Conservation (phyloP, 2,113 vertebrate genomes). For the Coregonus clupeaformis region DNA sequence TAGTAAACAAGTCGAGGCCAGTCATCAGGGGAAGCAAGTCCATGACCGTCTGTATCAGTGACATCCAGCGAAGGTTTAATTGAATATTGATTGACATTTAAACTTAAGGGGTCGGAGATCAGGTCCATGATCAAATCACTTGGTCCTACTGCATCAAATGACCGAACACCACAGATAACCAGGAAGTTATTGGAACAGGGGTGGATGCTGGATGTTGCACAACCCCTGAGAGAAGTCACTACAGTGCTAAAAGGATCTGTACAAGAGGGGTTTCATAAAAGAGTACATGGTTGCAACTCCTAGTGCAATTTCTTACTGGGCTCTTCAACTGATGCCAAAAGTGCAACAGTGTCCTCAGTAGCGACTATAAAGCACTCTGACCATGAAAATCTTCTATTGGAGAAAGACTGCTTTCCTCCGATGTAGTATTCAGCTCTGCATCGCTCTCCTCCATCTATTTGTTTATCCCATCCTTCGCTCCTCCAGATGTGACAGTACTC, state of each 20-base stretch:
- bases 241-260: no score
- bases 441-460: constrained; percentile 23
- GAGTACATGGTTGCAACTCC: not conserved
- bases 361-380: not conserved
- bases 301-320: not conserved
- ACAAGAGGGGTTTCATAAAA: not conserved
- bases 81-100: no score
- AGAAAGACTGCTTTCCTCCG: constrained; percentile 15
- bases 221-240: not conserved
- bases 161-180: not conserved
- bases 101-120: not conserved
- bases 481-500: constrained; percentile 10
- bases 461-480: constrained; percentile 30
- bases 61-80: not conserved
- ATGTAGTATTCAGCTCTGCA: not conserved
- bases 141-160: not conserved
- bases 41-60: not conserved
- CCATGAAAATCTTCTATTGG: constrained; percentile 34
- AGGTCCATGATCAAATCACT: not conserved
- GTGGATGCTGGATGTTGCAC: not conserved
- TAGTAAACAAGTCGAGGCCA: not conserved
- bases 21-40: not conserved
- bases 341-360: not conserved
- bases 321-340: not conserved
- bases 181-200: not conserved